Evolutionary conservation across 92 coral and sea anemone genomes (phyloP).

Genomic region (Metridium senile): DNA sequence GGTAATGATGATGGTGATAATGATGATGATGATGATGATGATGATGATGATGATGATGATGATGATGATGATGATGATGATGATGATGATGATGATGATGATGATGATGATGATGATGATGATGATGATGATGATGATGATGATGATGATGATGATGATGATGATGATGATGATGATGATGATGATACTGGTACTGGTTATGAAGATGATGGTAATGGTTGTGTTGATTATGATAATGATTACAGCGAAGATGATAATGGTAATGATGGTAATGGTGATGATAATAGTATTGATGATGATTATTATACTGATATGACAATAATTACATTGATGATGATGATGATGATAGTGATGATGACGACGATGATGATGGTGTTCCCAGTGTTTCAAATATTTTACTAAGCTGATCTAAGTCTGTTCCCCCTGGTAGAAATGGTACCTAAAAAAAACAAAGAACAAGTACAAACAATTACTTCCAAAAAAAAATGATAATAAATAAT

Average conservation of each 20-base stretch:
- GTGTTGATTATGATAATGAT: background rate
- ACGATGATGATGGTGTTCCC: slow-evolving; percentile 63
- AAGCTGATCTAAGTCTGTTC: slow-evolving; percentile 92
- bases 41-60: background rate
- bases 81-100: background rate
- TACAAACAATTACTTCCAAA: too few relatives aligned
- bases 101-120: background rate
- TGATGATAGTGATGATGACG: background rate
- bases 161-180: background rate
- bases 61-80: background rate
- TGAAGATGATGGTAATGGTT: background rate
- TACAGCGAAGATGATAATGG: background rate
- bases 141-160: background rate
- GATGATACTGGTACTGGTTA: background rate
- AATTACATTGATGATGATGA: background rate
- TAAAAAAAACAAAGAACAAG: background rate
- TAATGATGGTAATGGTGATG: background rate
- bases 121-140: background rate
- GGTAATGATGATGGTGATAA: background rate
- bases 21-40: background rate
- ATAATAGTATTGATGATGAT: background rate
- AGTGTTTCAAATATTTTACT: slow-evolving; percentile 90
- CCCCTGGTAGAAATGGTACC: slow-evolving; percentile 96
- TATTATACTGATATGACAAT: too few relatives aligned
- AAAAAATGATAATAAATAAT: background rate